phyloP scores from a whole-genome alignment of 2,113 vertebrate species.

The Oreochromis tanganicae region DNA sequence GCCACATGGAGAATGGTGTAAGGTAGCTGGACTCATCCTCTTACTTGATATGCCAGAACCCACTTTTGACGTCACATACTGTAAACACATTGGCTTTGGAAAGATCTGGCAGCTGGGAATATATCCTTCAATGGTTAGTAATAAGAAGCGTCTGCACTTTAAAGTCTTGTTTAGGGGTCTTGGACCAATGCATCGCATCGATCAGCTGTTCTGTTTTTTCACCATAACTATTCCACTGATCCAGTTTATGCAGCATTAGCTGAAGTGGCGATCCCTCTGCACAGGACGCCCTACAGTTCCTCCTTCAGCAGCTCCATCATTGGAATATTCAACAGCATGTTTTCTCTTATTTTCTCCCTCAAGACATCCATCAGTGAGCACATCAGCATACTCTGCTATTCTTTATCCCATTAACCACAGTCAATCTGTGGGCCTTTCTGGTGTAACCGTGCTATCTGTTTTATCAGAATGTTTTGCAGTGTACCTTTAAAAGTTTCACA shows the following conservation, averaged over 20 bases:
- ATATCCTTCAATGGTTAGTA: conserved; percentile 14
- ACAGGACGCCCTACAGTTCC: neutral
- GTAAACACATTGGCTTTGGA: neutral
- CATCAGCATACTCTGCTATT: neutral
- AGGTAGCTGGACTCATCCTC: conserved; percentile 17
- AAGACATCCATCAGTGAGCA: neutral
- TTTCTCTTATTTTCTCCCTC: neutral
- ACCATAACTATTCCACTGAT: neutral
- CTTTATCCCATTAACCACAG: neutral
- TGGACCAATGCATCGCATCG: neutral
- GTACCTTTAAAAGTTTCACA: neutral
- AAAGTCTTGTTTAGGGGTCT: conserved; percentile 5
- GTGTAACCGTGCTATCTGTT: neutral
- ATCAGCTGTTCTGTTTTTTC: conserved; percentile 1
- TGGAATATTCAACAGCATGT: neutral
- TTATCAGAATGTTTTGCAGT: neutral
- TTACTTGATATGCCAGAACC: conserved; percentile 12
- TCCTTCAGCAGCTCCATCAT: neutral
- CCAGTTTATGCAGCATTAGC: neutral
- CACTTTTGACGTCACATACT: conserved; percentile 2
- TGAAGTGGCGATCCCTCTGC: neutral
- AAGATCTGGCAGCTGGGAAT: neutral
- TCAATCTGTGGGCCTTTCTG: neutral
- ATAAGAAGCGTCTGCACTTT: neutral
- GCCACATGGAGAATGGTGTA: neutral